These are phyloP conservation scores for Sebastes glaucus DNA, from an alignment of 2,797 vertebrate species.

Conservation along the genomic window DNA sequence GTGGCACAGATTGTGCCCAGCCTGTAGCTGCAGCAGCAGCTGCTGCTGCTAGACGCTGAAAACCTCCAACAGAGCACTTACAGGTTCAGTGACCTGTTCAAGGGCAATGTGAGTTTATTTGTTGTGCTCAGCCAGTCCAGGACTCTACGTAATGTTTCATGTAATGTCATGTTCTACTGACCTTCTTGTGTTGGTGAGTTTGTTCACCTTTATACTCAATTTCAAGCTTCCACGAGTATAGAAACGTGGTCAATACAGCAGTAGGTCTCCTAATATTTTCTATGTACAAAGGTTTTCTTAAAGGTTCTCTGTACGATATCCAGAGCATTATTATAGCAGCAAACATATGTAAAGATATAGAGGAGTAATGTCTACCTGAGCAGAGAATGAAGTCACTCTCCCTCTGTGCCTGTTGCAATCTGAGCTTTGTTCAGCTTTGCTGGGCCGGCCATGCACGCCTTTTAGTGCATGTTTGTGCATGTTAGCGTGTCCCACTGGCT, in stretches of 20 bases:
- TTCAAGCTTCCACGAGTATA: background rate
- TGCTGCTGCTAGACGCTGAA: background rate
- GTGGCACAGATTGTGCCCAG: slow-evolving; percentile 35
- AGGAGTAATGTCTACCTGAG: too few relatives aligned
- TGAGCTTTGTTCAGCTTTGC: too few relatives aligned
- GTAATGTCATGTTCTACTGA: background rate
- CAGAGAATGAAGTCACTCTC: too few relatives aligned
- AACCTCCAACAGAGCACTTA: background rate
- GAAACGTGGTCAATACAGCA: background rate
- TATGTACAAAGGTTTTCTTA: background rate
- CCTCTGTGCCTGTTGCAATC: too few relatives aligned
- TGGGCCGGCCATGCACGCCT: too few relatives aligned
- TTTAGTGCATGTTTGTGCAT: too few relatives aligned
- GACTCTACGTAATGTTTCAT: background rate
- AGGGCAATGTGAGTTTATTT: background rate
- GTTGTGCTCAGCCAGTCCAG: background rate
- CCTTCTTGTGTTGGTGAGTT: background rate
- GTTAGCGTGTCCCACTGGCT: too few relatives aligned
- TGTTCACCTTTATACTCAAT: background rate
- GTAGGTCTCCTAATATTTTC: background rate
- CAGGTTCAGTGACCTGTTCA: slow-evolving; percentile 29
- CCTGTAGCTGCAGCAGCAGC: background rate
- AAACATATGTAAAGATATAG: too few relatives aligned
- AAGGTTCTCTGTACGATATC: too few relatives aligned
- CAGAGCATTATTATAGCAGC: too few relatives aligned